Evolutionary conservation across 2,888 invertebrate genomes (phyloP), one percentile per base, ranked within the genome.

Genomic region (Scelioninae gen. 1): DNA sequence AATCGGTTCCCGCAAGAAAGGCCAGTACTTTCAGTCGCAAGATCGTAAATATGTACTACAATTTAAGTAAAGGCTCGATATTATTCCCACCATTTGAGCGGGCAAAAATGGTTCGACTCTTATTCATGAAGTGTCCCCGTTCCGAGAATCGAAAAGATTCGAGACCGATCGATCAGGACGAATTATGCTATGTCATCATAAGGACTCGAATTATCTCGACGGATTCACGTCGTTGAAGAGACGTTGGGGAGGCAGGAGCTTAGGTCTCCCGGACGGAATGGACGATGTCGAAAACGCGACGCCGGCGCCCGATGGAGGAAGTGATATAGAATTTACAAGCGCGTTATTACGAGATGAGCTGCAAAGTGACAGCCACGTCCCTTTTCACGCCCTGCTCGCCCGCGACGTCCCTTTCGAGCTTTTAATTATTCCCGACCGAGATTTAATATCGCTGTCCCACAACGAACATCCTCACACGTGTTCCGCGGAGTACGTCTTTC

Each of bases 401-500:
- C 65, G 60, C 74, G 62, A 71, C 85, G 55, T 75, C 82, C 72
- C 81, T 66, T 69, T 72, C 71, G 58, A 78, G 85, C 85, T 88
- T 90, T 90, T 88, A 89, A 90, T 90, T 89, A 90, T 89, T 88
- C 87, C 66, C 81, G 71, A 58, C 78, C 75, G 86, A 86, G 88
- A 89, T 90, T 90, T 90, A 89, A 90, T 89, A 89, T 89, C 88
- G 85, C 71, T 82, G 83, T 82, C 86, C 83, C 69, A 75, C 72
- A 85, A 85, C 85, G 85, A 85, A 88, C 84, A 85, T 87, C 88
- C 86, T 87, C 87, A 87, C 87, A 88, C 87, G 87, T 88, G 88
- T 88, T 82, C 87, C 78, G 71, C 66, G 82, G 69, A 82, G 85
- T 86, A 85, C 84, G 85, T 87, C 87, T 87, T 88, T 84, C 78